Conservation (phyloP, 2,113 vertebrate species). For the Natator depressus region DNA sequence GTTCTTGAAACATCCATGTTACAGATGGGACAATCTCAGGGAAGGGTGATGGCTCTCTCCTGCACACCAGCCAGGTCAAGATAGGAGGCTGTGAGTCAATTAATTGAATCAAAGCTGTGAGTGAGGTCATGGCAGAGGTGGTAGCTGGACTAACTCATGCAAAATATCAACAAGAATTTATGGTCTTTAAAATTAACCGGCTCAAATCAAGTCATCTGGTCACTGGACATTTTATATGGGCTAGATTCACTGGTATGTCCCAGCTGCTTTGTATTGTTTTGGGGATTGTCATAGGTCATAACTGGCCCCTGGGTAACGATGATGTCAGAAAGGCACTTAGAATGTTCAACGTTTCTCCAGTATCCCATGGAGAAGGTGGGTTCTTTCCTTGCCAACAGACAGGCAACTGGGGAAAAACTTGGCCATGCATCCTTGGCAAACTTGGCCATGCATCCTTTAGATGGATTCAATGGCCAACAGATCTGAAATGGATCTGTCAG, state of each 20-base stretch:
- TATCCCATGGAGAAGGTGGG: neutral
- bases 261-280: neutral
- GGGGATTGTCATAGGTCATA: neutral
- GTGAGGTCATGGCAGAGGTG: neutral
- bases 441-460: too few species aligned
- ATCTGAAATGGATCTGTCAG: too few species aligned
- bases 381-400: neutral
- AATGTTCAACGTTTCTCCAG: neutral
- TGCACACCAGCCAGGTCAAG: neutral
- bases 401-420: neutral
- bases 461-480: too few species aligned
- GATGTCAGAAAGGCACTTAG: fast-evolving
- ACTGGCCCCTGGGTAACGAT: neutral
- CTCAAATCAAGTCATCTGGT: fast-evolving
- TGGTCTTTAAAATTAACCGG: neutral
- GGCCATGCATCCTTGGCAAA: too few species aligned
- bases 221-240: neutral
- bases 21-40: neutral
- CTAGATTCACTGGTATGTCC: neutral
- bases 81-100: neutral
- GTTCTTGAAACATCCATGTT: neutral
- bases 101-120: neutral
- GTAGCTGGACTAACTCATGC: neutral
- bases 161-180: neutral
- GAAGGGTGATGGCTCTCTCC: neutral